These are phyloP conservation scores for Lophius piscatorius DNA, from an alignment of 2,113 vertebrate species.

Conservation along the genomic window DNA sequence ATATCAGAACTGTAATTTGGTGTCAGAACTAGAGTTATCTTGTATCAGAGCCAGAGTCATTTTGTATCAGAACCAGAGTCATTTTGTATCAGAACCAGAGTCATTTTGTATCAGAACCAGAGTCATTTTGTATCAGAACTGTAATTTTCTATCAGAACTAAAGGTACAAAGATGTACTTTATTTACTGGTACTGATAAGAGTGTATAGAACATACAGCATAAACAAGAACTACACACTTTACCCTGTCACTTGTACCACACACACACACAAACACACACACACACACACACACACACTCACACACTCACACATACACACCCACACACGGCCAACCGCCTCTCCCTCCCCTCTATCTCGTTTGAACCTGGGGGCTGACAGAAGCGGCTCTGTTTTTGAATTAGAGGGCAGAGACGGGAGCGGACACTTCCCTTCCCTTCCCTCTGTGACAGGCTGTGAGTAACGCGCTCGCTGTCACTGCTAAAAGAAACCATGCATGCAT, in stretches of 20 bases:
- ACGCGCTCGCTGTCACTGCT: constrained; percentile 44
- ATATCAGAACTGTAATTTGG: too few species aligned
- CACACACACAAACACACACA: not conserved
- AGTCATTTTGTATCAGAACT: too few species aligned
- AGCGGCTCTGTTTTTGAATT: constrained; percentile 58
- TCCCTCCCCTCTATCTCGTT: constrained; percentile 50
- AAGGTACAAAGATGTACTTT: too few species aligned
- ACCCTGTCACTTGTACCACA: not conserved
- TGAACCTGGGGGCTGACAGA: constrained; percentile 62
- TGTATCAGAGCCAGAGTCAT: too few species aligned
- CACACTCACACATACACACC: constrained; percentile 9
- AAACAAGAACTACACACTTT: not conserved
- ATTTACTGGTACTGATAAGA: too few species aligned
- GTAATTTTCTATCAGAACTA: too few species aligned
- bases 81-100: too few species aligned
- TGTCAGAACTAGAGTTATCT: too few species aligned
- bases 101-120: too few species aligned
- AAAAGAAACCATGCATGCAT: constrained; percentile 46
- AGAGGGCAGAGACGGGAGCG: constrained; percentile 44
- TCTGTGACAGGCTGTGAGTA: constrained; percentile 35
- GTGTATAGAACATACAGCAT: not conserved
- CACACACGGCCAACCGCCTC: constrained; percentile 12
- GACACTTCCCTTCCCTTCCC: constrained; percentile 51
- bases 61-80: too few species aligned
- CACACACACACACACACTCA: constrained; percentile 10